A percentile compares a stretch with the other conserved stretches of the same genome.
These are phyloP conservation scores for Rhabdomys pumilio DNA, from an alignment of 2,797 vertebrate genomes.

Conservation along the genomic window DNA sequence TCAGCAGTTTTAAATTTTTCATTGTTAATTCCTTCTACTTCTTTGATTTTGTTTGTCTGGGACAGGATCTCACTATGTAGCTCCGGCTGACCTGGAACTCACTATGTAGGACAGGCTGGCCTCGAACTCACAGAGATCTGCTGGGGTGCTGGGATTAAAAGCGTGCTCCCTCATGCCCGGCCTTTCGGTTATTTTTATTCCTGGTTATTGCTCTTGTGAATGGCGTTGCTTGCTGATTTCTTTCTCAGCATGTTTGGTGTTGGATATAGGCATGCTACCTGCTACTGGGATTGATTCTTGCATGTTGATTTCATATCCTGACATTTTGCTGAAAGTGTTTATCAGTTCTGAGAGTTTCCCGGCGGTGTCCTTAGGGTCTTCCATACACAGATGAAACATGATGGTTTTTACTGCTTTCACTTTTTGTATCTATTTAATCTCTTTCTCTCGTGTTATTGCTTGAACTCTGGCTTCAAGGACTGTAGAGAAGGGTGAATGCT, in stretches of 20 bases:
- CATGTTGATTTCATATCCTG: neutral
- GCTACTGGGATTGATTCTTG: neutral
- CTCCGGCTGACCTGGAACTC: neutral
- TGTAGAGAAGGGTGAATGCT: neutral
- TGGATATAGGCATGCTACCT: neutral
- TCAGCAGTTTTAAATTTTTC: neutral
- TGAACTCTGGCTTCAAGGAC: neutral
- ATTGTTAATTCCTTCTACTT: neutral
- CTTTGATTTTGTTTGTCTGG: neutral
- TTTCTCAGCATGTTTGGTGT: neutral
- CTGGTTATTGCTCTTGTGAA: neutral
- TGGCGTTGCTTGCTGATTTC: neutral
- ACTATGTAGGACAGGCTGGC: neutral
- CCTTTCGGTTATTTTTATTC: neutral
- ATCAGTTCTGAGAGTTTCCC: neutral
- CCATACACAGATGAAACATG: neutral
- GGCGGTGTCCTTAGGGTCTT: neutral
- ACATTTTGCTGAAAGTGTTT: neutral
- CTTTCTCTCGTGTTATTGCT: neutral
- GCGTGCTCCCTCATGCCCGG: accelerated
- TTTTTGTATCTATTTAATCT: neutral
- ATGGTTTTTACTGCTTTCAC: neutral
- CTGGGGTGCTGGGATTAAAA: neutral
- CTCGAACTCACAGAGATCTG: neutral
- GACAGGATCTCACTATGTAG: neutral